phyloP scores from a whole-genome alignment of 2,113 vertebrate genomes.

The Saccopteryx bilineata region DNA sequence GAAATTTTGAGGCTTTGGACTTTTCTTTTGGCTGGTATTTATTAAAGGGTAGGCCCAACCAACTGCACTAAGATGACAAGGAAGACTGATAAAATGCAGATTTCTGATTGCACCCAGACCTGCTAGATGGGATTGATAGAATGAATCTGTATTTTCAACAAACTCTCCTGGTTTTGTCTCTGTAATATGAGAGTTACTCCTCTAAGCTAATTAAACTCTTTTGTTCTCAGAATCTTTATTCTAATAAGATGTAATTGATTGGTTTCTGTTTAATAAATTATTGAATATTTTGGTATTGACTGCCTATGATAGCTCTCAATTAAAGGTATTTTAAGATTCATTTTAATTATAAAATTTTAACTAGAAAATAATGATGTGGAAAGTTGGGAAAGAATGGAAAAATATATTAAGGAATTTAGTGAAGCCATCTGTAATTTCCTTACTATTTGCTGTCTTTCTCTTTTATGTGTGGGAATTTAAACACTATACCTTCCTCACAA shows the following conservation, averaged over 20 bases:
- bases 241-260: conserved; percentile 17
- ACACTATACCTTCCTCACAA: fast-evolving
- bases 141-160: background rate
- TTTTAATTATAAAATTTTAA: background rate
- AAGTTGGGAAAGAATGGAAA: conserved; percentile 33
- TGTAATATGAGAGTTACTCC: background rate
- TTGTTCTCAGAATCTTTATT: conserved; percentile 25
- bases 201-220: conserved; percentile 50
- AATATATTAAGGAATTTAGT: background rate
- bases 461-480: background rate
- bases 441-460: background rate
- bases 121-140: background rate
- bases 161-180: background rate
- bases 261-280: conserved; percentile 42
- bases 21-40: background rate
- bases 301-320: background rate
- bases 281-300: conserved; percentile 23
- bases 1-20: background rate
- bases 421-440: background rate
- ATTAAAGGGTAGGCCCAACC: background rate
- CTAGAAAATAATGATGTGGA: conserved; percentile 6
- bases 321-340: conserved; percentile 44
- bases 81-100: background rate
- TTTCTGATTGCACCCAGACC: background rate
- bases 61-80: background rate